Base-by-base conservation (phyloP, 2,888 invertebrate genomes). In the Zygaena filipendulae region DNA sequence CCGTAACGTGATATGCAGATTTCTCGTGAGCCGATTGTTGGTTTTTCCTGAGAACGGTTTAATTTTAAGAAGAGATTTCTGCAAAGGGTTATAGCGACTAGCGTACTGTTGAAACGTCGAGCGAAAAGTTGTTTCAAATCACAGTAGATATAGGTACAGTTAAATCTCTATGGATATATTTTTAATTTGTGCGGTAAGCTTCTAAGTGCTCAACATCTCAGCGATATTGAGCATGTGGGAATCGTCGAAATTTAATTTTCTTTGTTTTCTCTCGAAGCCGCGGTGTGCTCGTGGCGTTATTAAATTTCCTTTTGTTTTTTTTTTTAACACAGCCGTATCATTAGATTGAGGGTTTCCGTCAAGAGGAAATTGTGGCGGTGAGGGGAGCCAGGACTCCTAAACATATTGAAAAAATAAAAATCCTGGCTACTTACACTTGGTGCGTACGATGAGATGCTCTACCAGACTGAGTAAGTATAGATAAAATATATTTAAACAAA, bases 221-320 rank as follows among this genome's bases (percentile, higher is more conserved):
- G 52, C 66, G 59, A 67, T 75, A 75, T 75, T 56, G 69, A 71
- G 70, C 74, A 75, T 79, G 71, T 79, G 77, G 77, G 75, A 79
- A 72, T 77, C 69, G 71, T 69, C 52, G 61, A 68, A 77, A 79
- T 77, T 77, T 70, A 75, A 74, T 77, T 75, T 77, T 71, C 75
- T 77, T 77, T 79, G 71, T 75, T 75, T 74, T 72, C 43, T 59
- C 58, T 50, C 49, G 55, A 50, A 58, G 61, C 60, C 61, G 54
- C 61, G 54, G 57, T 52, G 52, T 56, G 62, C 60, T 59, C 59
- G 61, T 58, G 61, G 60, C 71, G 75, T 79, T 80, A 80, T 80
- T 80, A 80, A 80, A 80, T 80, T 79, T 80, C 74, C 79, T 75
- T 75, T 77, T 79, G 77, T 79, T 80, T 80, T 80, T 80, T 79